Evolutionary conservation across 2,113 vertebrate genomes (phyloP).

Genomic region (Pleuronectes platessa): DNA sequence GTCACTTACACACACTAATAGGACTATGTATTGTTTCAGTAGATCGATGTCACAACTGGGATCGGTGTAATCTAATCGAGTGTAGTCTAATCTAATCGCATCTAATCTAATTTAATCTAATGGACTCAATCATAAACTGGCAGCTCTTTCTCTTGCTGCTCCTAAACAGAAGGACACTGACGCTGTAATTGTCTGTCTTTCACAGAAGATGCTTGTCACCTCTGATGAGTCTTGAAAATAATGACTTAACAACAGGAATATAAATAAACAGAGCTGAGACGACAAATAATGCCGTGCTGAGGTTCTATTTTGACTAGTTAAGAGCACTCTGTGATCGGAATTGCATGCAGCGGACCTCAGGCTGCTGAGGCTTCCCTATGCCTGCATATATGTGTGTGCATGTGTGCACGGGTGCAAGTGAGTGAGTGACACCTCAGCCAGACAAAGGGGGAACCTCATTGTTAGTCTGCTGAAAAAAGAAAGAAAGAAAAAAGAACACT

Average conservation of each 20-base stretch:
- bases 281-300: slow-evolving; percentile 21
- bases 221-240: slow-evolving; percentile 7
- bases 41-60: background rate
- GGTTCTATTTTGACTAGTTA: slow-evolving; percentile 63
- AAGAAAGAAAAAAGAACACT: background rate
- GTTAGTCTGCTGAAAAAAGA: slow-evolving; percentile 16
- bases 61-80: background rate
- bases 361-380: slow-evolving; percentile 1
- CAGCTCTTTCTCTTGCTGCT: background rate
- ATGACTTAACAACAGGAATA: slow-evolving; percentile 19
- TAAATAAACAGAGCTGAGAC: slow-evolving; percentile 11
- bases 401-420: slow-evolving; percentile 3
- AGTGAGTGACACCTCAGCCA: slow-evolving; percentile 27
- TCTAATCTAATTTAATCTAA: background rate
- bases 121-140: background rate
- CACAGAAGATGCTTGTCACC: background rate
- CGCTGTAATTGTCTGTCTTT: background rate
- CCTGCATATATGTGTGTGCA: slow-evolving; percentile 12
- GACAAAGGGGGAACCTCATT: slow-evolving; percentile 23
- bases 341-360: background rate
- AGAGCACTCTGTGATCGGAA: slow-evolving; percentile 33
- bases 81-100: background rate
- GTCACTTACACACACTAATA: background rate
- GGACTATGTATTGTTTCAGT: background rate
- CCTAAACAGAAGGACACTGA: background rate